Percentiles rank a stretch among this genome's conserved stretches.
Evolutionary conservation across 1,140 invertebrate genomes (phyloP).

Genomic region (Drosophila asahinai): DNA sequence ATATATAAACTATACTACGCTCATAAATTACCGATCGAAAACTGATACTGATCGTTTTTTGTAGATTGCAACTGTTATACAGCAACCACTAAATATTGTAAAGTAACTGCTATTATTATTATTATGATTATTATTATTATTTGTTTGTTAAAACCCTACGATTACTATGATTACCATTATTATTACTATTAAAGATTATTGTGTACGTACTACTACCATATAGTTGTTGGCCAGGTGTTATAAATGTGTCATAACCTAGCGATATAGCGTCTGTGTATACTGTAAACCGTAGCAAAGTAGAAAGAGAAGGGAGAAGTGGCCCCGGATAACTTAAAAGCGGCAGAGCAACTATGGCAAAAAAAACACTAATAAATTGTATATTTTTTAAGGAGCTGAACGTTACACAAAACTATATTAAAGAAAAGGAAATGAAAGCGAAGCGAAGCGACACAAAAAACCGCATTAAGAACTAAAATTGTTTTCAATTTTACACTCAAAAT

Average conservation of each 20-base stretch:
- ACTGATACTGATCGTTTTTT: constrained; percentile 64
- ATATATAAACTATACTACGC: constrained; percentile 42
- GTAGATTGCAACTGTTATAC: constrained; percentile 73
- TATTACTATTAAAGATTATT: constrained; percentile 49
- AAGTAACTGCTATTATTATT: constrained; percentile 49
- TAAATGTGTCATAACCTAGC: constrained; percentile 50
- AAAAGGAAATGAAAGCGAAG: not conserved
- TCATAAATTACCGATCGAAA: constrained; percentile 49
- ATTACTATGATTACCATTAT: constrained; percentile 48
- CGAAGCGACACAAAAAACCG: constrained; percentile 36
- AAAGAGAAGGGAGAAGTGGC: constrained; percentile 8
- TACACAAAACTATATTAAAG: constrained; percentile 32
- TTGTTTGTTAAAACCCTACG: constrained; percentile 49
- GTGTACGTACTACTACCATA: constrained; percentile 41
- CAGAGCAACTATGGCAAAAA: constrained; percentile 57
- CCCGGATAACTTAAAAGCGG: constrained; percentile 37
- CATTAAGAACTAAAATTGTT: constrained; percentile 66
- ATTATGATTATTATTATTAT: constrained; percentile 30
- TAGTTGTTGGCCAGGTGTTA: constrained; percentile 48
- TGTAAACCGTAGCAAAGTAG: constrained; percentile 42
- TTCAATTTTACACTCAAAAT: constrained; percentile 70
- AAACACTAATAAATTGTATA: constrained; percentile 62
- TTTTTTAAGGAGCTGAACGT: constrained; percentile 33
- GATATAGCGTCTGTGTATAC: constrained; percentile 42
- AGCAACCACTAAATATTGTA: constrained; percentile 53